phyloP scores from a whole-genome alignment of 2,113 vertebrate species.

The Hemicordylus capensis region DNA sequence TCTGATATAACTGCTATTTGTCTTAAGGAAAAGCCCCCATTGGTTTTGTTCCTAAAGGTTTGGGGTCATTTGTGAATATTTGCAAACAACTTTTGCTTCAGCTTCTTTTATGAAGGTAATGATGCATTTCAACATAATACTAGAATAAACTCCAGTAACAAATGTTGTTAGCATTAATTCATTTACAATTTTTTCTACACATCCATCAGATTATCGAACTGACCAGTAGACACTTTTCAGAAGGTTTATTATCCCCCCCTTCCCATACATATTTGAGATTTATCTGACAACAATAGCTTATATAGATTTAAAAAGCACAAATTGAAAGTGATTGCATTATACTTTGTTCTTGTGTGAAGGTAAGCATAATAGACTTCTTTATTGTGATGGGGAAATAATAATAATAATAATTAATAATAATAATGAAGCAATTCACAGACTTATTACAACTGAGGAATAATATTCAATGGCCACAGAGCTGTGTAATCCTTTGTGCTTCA shows the following conservation, averaged over 20 bases:
- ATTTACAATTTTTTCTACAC: conserved; percentile 15
- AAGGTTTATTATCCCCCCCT: background rate
- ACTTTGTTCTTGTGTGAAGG: conserved; percentile 8
- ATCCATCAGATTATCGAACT: conserved; percentile 43
- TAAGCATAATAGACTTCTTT: background rate
- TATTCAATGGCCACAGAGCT: background rate
- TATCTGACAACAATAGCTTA: conserved; percentile 20
- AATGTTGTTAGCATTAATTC: background rate
- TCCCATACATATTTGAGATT: background rate
- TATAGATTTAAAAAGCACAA: conserved; percentile 36
- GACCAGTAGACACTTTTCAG: conserved; percentile 25
- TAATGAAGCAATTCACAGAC: background rate
- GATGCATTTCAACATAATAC: background rate
- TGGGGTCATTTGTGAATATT: background rate
- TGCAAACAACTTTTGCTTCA: too few relatives aligned
- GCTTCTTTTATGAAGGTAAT: background rate
- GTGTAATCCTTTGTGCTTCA: background rate
- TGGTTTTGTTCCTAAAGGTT: background rate
- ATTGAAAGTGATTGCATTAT: conserved; percentile 42
- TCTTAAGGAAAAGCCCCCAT: too few relatives aligned
- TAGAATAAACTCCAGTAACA: background rate
- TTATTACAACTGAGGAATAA: background rate
- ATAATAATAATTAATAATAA: conserved; percentile 37
- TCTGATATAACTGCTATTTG: too few relatives aligned
- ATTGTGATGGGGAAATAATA: conserved; percentile 30